Base-by-base conservation (phyloP, 2,888 invertebrate genomes). In the Smittia sp. region DNA sequence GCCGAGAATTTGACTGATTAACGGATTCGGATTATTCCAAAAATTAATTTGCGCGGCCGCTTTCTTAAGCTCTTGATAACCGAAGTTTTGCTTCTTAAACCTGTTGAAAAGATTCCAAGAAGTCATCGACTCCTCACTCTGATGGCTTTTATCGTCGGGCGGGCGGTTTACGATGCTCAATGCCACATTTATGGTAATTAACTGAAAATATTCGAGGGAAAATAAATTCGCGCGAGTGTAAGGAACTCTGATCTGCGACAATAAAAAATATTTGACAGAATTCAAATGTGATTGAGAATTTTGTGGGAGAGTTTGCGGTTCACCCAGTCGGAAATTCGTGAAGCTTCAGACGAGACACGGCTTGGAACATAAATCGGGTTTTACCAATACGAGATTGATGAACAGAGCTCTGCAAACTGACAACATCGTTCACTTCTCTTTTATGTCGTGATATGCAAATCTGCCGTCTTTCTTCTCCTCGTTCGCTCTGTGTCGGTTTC, bases 131-230 rank as follows among this genome's bases (percentile, higher is more conserved):
- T n/a, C 63, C 4, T 25, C 25, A 27, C 25, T 63, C 18, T 58
- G 7, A 22, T 58, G 18, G 58, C n/a, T 58, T 7, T 22, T 22
- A 6, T 58, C n/a, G 20, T 63, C 11, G 7, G 27, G 27, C 20
- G 63, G 63, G 7, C 27, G 11, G 25, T 63, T 63, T 25, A 63
- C 63, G 63, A 63, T 63, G 25, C 63, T 22, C n/a, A 6, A 13
- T 63, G 63, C 63, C 1, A 63, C 9, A 4, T 63, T 27, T 27
- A 63, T 63, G 63, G n/a, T 27, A 25, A 63, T 63, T 63, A 63
- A 63, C 63, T 63, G 25, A 27, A 63, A 63, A 63, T 24, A 63
- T 13, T 46, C n/a, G n/a, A n/a, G n/a, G n/a, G 46, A 46, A n/a
- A n/a, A n/a, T n/a, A n/a, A n/a, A n/a, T n/a, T n/a, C n/a, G n/a